phyloP scores from a whole-genome alignment of 2,113 vertebrate species.

The Toxotes chatareus region DNA sequence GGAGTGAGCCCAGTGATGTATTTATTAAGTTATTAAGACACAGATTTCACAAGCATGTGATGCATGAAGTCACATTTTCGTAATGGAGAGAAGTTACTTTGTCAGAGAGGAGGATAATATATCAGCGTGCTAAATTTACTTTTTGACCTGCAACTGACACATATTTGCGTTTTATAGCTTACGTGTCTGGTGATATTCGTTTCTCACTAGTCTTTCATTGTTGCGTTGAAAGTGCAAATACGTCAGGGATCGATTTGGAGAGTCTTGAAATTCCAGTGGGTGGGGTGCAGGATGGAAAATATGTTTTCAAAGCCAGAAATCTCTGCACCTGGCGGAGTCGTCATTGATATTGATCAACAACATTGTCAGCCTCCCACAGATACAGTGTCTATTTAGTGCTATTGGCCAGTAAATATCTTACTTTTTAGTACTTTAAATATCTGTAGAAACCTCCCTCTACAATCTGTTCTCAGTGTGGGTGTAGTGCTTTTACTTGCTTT shows the following conservation, averaged over 20 bases:
- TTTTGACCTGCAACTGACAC: slow-evolving; percentile 29
- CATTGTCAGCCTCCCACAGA: slow-evolving; percentile 22
- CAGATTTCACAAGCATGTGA: not conserved
- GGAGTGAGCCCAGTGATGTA: no score
- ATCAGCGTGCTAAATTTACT: not conserved
- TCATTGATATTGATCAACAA: slow-evolving; percentile 50
- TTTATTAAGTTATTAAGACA: not conserved
- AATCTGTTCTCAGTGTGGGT: slow-evolving; percentile 20
- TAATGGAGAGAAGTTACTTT: not conserved
- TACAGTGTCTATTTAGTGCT: slow-evolving; percentile 20
- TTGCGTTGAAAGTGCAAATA: slow-evolving; percentile 49
- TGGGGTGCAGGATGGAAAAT: slow-evolving; percentile 46
- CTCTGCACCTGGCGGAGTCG: slow-evolving; percentile 37
- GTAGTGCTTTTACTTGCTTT: slow-evolving; percentile 14
- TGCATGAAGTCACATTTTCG: not conserved
- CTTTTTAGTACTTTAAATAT: slow-evolving; percentile 37
- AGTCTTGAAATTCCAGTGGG: slow-evolving; percentile 52
- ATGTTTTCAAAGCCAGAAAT: slow-evolving; percentile 32
- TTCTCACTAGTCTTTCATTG: slow-evolving; percentile 37
- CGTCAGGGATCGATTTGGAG: slow-evolving; percentile 60
- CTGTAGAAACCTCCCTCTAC: slow-evolving; percentile 23
- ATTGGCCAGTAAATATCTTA: slow-evolving; percentile 16
- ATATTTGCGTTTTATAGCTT: slow-evolving; percentile 5
- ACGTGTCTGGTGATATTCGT: slow-evolving; percentile 4
- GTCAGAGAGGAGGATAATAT: not conserved